Evolutionary conservation across 1,140 invertebrate species (phyloP).

Genomic region (Eubasilissa regina): DNA sequence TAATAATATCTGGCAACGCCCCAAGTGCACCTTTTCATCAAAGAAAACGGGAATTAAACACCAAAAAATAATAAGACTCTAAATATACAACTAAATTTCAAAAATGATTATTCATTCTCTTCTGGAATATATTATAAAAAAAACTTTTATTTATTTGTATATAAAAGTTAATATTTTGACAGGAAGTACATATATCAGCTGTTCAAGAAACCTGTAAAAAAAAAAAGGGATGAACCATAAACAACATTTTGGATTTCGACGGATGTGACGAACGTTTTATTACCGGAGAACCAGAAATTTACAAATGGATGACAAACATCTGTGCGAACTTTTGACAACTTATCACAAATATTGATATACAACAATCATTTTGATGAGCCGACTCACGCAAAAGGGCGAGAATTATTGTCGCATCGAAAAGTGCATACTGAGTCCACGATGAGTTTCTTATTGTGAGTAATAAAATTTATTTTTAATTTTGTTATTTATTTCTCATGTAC

Average conservation of each 20-base stretch:
- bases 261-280: constrained; percentile 39
- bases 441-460: constrained; percentile 69
- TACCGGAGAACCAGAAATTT: constrained; percentile 12
- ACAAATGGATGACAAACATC: constrained; percentile 58
- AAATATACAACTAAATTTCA: too few species aligned
- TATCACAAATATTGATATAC: constrained; percentile 34
- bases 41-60: too few species aligned
- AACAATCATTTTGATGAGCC: constrained; percentile 45
- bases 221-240: constrained; percentile 8
- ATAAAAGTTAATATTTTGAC: constrained; percentile 1
- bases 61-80: too few species aligned
- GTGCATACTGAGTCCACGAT: constrained; percentile 59
- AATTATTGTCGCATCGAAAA: constrained; percentile 43
- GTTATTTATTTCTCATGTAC: constrained; percentile 23
- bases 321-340: constrained; percentile 50
- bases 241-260: not conserved
- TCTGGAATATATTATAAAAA: not conserved
- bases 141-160: not conserved
- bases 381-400: constrained; percentile 34
- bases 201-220: constrained; percentile 20
- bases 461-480: constrained; percentile 14
- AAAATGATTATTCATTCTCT: too few species aligned
- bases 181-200: constrained; percentile 19
- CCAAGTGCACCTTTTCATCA: too few species aligned
- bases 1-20: too few species aligned